Conservation (phyloP, 2,113 vertebrate genomes). For the Alligator sinensis region DNA sequence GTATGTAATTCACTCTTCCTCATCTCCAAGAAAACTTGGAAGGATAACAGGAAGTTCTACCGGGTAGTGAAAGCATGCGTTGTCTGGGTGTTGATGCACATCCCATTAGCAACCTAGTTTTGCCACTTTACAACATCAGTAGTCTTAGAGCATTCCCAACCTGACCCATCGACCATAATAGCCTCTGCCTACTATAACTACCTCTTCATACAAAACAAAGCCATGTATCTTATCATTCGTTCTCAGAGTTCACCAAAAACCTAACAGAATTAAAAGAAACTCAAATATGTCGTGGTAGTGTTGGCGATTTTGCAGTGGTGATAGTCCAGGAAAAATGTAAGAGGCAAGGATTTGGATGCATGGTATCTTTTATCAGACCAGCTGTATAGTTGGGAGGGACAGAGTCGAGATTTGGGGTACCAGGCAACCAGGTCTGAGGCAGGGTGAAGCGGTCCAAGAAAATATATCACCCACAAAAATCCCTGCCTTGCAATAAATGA, state of each 20-base stretch:
- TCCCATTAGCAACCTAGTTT: background rate
- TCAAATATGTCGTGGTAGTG: too few species aligned
- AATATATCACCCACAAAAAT: too few species aligned
- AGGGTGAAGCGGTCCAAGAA: too few species aligned
- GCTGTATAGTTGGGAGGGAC: too few species aligned
- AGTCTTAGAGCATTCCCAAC: background rate
- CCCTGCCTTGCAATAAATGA: background rate
- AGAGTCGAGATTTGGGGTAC: too few species aligned
- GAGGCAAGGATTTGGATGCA: too few species aligned
- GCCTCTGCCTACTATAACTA: background rate
- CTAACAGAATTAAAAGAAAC: background rate
- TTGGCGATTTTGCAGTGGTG: too few species aligned
- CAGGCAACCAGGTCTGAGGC: too few species aligned
- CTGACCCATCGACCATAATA: background rate
- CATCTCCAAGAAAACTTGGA: background rate
- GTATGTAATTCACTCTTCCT: background rate
- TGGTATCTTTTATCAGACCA: too few species aligned
- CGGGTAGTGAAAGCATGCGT: background rate
- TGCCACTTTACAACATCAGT: background rate
- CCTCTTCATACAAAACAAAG: background rate
- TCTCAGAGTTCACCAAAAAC: background rate
- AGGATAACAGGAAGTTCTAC: background rate
- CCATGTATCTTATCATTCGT: background rate
- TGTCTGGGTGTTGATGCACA: background rate
- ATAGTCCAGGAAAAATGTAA: too few species aligned